A percentile compares a stretch with the other conserved stretches of the same genome.
phyloP scores from a whole-genome alignment of 2,113 vertebrate species.

The Dromas ardeola region DNA sequence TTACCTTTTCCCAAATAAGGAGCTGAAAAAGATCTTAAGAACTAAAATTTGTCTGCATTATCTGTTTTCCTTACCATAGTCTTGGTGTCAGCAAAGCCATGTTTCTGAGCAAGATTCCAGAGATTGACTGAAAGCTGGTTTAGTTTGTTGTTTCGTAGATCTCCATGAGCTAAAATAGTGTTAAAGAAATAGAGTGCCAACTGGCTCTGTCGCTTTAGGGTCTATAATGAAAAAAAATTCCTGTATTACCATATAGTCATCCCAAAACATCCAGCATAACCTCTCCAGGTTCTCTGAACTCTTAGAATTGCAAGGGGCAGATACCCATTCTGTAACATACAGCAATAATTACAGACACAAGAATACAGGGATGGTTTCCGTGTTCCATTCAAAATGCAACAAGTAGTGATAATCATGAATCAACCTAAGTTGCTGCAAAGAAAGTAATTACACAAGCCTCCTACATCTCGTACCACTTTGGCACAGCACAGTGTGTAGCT shows the following conservation, averaged over 20 bases:
- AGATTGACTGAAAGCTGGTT: slow-evolving; percentile 92
- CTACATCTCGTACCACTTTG: neutral
- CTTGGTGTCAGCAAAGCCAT: slow-evolving; percentile 89
- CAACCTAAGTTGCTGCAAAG: neutral
- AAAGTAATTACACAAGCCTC: neutral
- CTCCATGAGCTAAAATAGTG: slow-evolving; percentile 88
- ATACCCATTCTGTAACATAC: neutral
- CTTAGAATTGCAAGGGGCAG: neutral
- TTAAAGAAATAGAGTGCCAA: slow-evolving; percentile 91
- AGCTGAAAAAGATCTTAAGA: neutral
- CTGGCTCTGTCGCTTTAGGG: slow-evolving; percentile 82
- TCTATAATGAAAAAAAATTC: slow-evolving; percentile 55
- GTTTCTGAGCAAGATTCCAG: slow-evolving; percentile 95
- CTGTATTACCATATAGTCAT: neutral
- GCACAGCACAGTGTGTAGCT: neutral
- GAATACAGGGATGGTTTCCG: rapidly evolving
- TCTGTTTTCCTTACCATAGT: slow-evolving; percentile 80
- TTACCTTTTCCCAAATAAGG: neutral
- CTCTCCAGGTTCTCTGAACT: neutral
- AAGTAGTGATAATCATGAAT: neutral
- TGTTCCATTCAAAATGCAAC: neutral
- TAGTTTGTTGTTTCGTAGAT: slow-evolving; percentile 92
- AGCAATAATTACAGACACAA: neutral
- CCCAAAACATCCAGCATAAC: neutral
- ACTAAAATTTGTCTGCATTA: neutral